A percentile compares a stretch with the other conserved stretches of the same genome.
These are phyloP conservation scores for Pristionchus maxplancki DNA, from an alignment of 2,888 invertebrate genomes.

Conservation along the genomic window DNA sequence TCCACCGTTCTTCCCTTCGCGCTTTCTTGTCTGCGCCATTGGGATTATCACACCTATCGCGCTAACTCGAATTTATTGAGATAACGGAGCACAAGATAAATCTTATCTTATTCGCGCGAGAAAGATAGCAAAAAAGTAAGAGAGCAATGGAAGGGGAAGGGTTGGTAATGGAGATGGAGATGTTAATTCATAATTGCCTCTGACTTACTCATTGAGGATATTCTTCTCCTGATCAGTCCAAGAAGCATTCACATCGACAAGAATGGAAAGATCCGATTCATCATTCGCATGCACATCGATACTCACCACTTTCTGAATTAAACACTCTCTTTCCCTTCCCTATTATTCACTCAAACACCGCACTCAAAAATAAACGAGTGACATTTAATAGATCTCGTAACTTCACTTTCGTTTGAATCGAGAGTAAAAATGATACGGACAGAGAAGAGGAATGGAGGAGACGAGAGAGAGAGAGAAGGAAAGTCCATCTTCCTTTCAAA, in stretches of 20 bases:
- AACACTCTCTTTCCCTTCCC: too few species aligned
- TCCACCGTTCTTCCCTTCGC: slow-evolving; percentile 3
- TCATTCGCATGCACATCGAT: slow-evolving; percentile 90
- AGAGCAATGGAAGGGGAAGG: too few species aligned
- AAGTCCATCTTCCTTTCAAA: not conserved
- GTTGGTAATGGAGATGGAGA: too few species aligned
- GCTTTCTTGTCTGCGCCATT: not conserved
- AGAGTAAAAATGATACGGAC: not conserved
- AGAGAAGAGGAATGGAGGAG: not conserved
- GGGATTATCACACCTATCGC: slow-evolving; percentile 16
- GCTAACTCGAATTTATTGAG: slow-evolving; percentile 34
- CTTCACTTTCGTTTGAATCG: not conserved
- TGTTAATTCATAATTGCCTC: too few species aligned
- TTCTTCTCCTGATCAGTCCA: slow-evolving; percentile 87
- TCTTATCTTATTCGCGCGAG: not conserved
- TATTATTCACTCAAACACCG: not conserved
- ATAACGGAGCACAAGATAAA: not conserved
- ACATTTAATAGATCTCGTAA: not conserved
- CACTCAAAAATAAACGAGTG: slow-evolving; percentile 20
- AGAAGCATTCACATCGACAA: slow-evolving; percentile 85
- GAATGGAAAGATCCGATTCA: slow-evolving; percentile 90
- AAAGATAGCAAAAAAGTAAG: slow-evolving; percentile 43
- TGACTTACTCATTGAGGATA: slow-evolving; percentile 81
- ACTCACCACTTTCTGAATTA: slow-evolving; percentile 91
- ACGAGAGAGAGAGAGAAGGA: not conserved